Evolutionary conservation across 2,797 vertebrate species (phyloP), one percentile per base, ranked within the genome.

Genomic region (Siniperca undulata): DNA sequence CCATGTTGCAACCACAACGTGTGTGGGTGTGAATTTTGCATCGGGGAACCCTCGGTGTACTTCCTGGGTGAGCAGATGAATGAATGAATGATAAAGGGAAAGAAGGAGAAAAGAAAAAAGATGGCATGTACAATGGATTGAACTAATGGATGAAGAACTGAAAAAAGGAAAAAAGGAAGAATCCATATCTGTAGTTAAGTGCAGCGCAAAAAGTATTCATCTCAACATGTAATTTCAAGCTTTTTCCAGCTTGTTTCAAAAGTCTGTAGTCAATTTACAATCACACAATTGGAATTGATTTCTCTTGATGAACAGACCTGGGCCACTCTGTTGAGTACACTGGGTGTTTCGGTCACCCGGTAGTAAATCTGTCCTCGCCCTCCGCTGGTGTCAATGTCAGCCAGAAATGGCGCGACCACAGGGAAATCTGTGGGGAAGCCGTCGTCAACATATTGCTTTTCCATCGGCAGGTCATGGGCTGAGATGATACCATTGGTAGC

Each of bases 401-500:
- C 96, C 70, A 99, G 94, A 92, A 99, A 99, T 1, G 98, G 97
- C 0, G 97, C 98, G 11, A 99, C 94, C 71, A 95, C 97, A 0
- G 98, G 98, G 92, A 99, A 99, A 86, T 99, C 98, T 0, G 97
- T 99, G 34, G 98, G 98, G 82, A 99, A 97, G 74, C 96, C 96
- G 0, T 99, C 97, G 14, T 99, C 97, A 5, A 99, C 98, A 5
- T 99, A 99, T 73, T 99, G 97, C 80, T 97, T 99, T 89, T 99
- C 98, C 94, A 97, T 97, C 17, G 98, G 98, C 80, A 99, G 96
- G 91, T 99, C 97, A 90, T 98, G 97, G 66, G 96, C 96, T 69
- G 98, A 99, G 92, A 99, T 97, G 94, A 99, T 96, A 38, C 98
- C 98, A n/a, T 99, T 99, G 92, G 98, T 99, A 68, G 97, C 97